Conservation (phyloP, 2,113 vertebrate genomes). For the Sinocyclocheilus rhinocerous region DNA sequence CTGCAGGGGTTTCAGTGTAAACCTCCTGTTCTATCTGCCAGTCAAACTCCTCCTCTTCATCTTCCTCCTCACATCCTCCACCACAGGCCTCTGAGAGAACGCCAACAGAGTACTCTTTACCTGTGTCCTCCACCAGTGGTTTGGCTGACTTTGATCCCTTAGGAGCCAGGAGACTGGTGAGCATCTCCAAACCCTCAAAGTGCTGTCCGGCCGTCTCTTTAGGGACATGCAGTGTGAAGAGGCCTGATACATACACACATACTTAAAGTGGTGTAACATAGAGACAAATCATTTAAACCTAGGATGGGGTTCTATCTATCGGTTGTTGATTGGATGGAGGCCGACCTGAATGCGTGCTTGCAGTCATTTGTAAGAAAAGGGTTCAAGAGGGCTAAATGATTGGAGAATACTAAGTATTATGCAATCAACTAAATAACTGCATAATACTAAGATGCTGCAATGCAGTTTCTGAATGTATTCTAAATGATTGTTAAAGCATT, state of each 20-base stretch:
- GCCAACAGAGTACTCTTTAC: slow-evolving; percentile 52
- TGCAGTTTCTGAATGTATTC: too few relatives aligned
- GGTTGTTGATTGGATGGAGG: too few relatives aligned
- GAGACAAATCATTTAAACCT: not conserved
- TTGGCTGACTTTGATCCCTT: slow-evolving; percentile 87
- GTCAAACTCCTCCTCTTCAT: slow-evolving; percentile 86
- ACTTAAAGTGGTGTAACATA: not conserved
- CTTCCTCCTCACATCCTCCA: slow-evolving; percentile 71
- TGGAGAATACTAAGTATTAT: too few relatives aligned
- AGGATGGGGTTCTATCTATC: not conserved
- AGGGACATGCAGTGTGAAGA: slow-evolving; percentile 84
- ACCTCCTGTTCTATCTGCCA: slow-evolving; percentile 92
- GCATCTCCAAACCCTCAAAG: slow-evolving; percentile 92
- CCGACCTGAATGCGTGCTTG: too few relatives aligned
- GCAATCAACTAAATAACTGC: too few relatives aligned
- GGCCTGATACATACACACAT: slow-evolving; percentile 71
- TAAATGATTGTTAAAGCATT: too few relatives aligned
- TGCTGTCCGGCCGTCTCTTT: slow-evolving; percentile 88
- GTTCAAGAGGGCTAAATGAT: too few relatives aligned
- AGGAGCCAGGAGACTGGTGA: slow-evolving; percentile 90
- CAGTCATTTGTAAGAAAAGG: too few relatives aligned
- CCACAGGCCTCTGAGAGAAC: slow-evolving; percentile 66
- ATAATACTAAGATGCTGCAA: too few relatives aligned
- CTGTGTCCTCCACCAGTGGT: slow-evolving; percentile 87
- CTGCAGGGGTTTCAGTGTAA: slow-evolving; percentile 75